Evolutionary conservation across 2,113 vertebrate genomes (phyloP).

Genomic region (Nibea coibor): DNA sequence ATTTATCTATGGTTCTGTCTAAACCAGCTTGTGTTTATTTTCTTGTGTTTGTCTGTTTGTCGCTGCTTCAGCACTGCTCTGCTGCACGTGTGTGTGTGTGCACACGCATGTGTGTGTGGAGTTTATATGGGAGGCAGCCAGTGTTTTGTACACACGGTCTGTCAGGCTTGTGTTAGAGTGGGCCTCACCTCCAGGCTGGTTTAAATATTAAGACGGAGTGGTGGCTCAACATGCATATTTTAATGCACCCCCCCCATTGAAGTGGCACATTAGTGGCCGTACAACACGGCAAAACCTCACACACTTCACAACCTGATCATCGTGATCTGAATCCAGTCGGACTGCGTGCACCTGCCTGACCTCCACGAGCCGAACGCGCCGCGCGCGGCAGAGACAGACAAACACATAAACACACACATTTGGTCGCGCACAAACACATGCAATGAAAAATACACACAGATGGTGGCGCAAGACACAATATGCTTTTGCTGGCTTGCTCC

Average conservation of each 20-base stretch:
- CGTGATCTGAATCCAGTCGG: neutral
- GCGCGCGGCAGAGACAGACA: neutral
- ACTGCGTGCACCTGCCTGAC: constrained; percentile 9
- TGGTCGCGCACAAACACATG: constrained; percentile 34
- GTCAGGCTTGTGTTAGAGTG: constrained; percentile 62
- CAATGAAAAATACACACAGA: constrained; percentile 73
- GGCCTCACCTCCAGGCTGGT: constrained; percentile 80
- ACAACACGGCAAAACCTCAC: constrained; percentile 29
- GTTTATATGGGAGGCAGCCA: constrained; percentile 65
- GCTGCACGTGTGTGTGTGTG: constrained; percentile 23
- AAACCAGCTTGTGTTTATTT: constrained; percentile 72
- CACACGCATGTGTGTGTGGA: constrained; percentile 12
- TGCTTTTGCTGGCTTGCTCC: constrained; percentile 72
- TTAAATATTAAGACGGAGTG: constrained; percentile 82
- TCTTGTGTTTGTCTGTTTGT: constrained; percentile 47
- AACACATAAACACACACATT: constrained; percentile 42
- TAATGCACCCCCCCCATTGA: constrained; percentile 43
- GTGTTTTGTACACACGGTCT: constrained; percentile 71
- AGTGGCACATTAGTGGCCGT: constrained; percentile 42
- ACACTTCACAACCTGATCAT: constrained; percentile 4
- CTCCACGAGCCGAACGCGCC: neutral
- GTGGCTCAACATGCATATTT: constrained; percentile 81
- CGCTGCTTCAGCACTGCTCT: constrained; percentile 14
- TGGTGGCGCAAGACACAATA: constrained; percentile 77
- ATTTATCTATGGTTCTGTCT: constrained; percentile 60